phyloP scores from a whole-genome alignment of 2,888 invertebrate genomes.

The Cheilosia impressa region DNA sequence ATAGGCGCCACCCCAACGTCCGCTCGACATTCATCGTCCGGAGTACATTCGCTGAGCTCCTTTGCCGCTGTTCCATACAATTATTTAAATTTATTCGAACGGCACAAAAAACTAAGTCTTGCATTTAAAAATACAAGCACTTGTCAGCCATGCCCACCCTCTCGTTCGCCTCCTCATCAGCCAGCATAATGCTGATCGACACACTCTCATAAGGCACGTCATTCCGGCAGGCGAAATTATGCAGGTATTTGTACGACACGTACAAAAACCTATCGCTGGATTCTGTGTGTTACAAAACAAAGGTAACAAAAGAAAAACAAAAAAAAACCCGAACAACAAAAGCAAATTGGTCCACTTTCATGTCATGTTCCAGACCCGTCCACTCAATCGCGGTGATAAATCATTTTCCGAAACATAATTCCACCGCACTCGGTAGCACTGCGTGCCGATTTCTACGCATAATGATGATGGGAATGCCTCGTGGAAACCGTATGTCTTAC shows the following conservation, averaged over 20 bases:
- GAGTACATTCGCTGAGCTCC: too few relatives aligned
- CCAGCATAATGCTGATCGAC: neutral
- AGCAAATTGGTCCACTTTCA: constrained; percentile 76
- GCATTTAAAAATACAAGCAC: constrained; percentile 8
- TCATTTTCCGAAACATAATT: constrained; percentile 76
- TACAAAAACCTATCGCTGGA: constrained; percentile 59
- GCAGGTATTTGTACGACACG: constrained; percentile 67
- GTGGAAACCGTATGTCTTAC: constrained; percentile 51
- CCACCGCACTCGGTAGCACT: constrained; percentile 54
- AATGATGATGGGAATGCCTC: constrained; percentile 48
- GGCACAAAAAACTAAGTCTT: neutral
- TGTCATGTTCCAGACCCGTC: constrained; percentile 74
- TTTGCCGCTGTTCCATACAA: too few relatives aligned
- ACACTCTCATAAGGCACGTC: constrained; percentile 50
- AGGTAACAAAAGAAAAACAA: constrained; percentile 34
- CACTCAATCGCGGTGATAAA: constrained; percentile 75
- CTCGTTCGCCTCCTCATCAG: neutral
- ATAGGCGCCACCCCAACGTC: too few relatives aligned
- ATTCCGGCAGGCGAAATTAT: constrained; percentile 51
- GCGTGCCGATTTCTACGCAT: constrained; percentile 57
- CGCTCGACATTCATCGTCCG: too few relatives aligned
- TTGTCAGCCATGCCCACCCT: constrained; percentile 9
- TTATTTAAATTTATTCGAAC: too few relatives aligned
- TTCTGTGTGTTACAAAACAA: constrained; percentile 18
- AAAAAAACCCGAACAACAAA: constrained; percentile 66